Evolutionary conservation across 1,140 invertebrate species (phyloP), one percentile per base, ranked within the genome.

Genomic region (Tenebrio molitor): DNA sequence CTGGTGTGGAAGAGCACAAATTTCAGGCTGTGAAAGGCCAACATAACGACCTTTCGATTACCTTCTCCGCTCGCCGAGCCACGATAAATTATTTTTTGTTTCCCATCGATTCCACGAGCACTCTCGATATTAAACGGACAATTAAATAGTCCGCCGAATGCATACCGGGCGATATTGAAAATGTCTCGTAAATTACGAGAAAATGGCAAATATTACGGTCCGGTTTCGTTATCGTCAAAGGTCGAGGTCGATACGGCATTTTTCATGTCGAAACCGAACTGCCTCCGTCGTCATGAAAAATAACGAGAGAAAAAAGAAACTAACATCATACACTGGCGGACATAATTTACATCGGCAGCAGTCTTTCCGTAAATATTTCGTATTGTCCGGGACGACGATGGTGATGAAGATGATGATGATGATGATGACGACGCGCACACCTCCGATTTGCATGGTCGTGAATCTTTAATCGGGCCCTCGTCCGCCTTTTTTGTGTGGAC

Each of bases 161-260:
- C 50, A 33, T 29, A 16, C 23, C 29, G 50, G 50, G 4, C 50
- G 29, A 29, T 58, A 58, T 58, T 58, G 50, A 58, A 58, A 58
- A 58, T 58, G 23, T 58, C 50, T 58, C 50, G 25, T 58, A 58
- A 58, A 58, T 58, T 58, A 25, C 10, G 14, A 25, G 23, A 58
- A 58, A 58, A 58, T 58, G 50, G 50, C 50, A 58, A 58, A 25
- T 58, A 53, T 53, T 53, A 53, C 14, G 16, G 50, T 14, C 10
- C 21, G 2, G 23, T 58, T 58, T 58, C 50, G 8, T 58, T 29
- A 25, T 33, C 50, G 50, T 12, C 12, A 58, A 58, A 58, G 50
- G 50, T 58, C 50, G 50, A 58, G 50, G 50, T 58, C 50, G 50
- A 58, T 58, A 29, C 14, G 23, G 50, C 50, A 58, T 58, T 58